phyloP scores from a whole-genome alignment of 2,888 invertebrate species.

The Helicoverpa assulta region DNA sequence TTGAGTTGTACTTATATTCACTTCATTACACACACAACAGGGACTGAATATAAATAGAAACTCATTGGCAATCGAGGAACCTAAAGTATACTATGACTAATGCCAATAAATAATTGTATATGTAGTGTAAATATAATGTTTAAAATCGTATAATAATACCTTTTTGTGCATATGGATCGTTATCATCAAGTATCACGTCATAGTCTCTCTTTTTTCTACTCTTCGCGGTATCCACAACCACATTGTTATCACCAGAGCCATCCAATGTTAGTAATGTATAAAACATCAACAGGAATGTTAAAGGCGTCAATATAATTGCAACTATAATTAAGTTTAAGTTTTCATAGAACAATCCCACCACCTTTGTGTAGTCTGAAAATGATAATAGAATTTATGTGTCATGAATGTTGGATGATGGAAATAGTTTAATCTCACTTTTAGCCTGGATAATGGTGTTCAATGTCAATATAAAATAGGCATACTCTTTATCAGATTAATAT shows the following conservation, averaged over 20 bases:
- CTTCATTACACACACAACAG: no score
- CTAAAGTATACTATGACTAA: neutral
- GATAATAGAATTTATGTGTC: slow-evolving; percentile 55
- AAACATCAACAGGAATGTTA: slow-evolving; percentile 71
- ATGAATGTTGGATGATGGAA: slow-evolving; percentile 2
- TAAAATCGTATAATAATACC: slow-evolving; percentile 45
- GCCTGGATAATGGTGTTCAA: neutral
- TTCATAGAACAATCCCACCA: slow-evolving; percentile 78
- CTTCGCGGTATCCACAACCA: slow-evolving; percentile 33
- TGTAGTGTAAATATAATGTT: slow-evolving; percentile 8
- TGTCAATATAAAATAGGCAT: no score
- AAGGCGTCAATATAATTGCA: slow-evolving; percentile 70
- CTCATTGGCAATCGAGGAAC: neutral
- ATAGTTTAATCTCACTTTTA: slow-evolving; percentile 13
- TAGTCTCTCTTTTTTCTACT: slow-evolving; percentile 48
- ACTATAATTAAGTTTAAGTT: slow-evolving; percentile 72
- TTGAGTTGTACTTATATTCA: no score
- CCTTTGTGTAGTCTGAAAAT: slow-evolving; percentile 80
- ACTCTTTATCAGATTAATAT: no score
- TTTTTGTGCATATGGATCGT: slow-evolving; percentile 52
- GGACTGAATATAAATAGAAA: neutral
- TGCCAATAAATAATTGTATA: neutral
- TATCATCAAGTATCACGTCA: slow-evolving; percentile 51
- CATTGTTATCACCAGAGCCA: slow-evolving; percentile 53
- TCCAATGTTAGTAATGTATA: slow-evolving; percentile 78